Evolutionary conservation across 2,113 vertebrate genomes (phyloP).

Genomic region (Sebastes fasciatus): DNA sequence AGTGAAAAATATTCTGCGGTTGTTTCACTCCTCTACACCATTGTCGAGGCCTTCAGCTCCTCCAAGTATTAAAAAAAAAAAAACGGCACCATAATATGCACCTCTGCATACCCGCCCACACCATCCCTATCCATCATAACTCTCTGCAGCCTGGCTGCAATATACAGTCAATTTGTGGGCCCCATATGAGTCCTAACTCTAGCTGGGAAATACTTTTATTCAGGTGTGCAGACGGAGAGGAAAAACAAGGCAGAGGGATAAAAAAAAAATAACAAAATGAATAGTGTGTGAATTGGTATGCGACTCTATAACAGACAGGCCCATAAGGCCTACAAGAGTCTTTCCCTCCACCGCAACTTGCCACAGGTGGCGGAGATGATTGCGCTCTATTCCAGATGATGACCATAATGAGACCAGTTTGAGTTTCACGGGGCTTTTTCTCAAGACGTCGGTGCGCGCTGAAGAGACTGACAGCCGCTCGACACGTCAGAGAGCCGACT

Average conservation of each 20-base stretch:
- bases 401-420: slow-evolving; percentile 64
- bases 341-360: slow-evolving; percentile 25
- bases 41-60: slow-evolving; percentile 44
- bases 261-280: slow-evolving; percentile 5
- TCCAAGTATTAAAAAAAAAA: slow-evolving; percentile 39
- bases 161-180: slow-evolving; percentile 72
- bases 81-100: slow-evolving; percentile 54
- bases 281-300: slow-evolving; percentile 33
- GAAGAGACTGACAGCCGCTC: slow-evolving; percentile 56
- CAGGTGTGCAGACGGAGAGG: slow-evolving; percentile 62
- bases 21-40: slow-evolving; percentile 43
- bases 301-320: slow-evolving; percentile 12
- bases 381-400: slow-evolving; percentile 71
- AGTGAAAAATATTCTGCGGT: slow-evolving; percentile 21
- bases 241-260: slow-evolving; percentile 1
- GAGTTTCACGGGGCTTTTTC: slow-evolving; percentile 53
- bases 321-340: slow-evolving; percentile 50
- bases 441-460: slow-evolving; percentile 28
- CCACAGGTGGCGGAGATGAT: slow-evolving; percentile 70
- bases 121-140: slow-evolving; percentile 68
- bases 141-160: slow-evolving; percentile 64
- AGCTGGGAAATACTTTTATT: slow-evolving; percentile 37
- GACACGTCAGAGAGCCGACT: slow-evolving; percentile 45
- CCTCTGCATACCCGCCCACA: slow-evolving; percentile 70
- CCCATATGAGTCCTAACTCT: slow-evolving; percentile 70